Evolutionary conservation across 2,888 invertebrate species (phyloP).

Genomic region (Cephonodes hylas): DNA sequence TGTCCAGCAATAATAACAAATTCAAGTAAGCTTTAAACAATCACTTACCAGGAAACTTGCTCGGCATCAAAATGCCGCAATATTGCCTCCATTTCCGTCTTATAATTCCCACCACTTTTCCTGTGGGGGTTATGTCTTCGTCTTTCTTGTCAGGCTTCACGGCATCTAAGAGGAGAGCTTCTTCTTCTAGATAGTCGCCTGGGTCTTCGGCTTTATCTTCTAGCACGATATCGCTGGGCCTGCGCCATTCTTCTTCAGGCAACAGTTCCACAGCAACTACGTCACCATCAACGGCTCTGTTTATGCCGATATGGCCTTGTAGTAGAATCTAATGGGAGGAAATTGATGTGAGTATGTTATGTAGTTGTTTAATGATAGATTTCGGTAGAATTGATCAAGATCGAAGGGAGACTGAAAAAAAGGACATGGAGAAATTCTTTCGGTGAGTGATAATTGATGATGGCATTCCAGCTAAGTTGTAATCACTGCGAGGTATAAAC

Average conservation of each 20-base stretch:
- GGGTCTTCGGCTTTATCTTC: slow-evolving; percentile 88
- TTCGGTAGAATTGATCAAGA: too few species aligned
- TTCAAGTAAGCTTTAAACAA: too few species aligned
- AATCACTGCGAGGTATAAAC: too few species aligned
- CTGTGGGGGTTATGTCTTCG: slow-evolving; percentile 73
- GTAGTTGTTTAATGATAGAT: too few species aligned
- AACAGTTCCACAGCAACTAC: slow-evolving; percentile 94
- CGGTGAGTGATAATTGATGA: too few species aligned
- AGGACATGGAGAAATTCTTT: too few species aligned
- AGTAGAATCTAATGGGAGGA: slow-evolving; percentile 85
- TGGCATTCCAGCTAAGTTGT: too few species aligned
- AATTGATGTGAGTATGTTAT: too few species aligned
- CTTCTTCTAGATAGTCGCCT: slow-evolving; percentile 85
- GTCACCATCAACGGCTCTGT: slow-evolving; percentile 97
- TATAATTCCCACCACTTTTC: slow-evolving; percentile 92
- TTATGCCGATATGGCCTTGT: slow-evolving; percentile 92
- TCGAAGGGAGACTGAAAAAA: too few species aligned
- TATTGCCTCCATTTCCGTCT: slow-evolving; percentile 98
- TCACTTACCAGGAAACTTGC: slow-evolving; percentile 82
- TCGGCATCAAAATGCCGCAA: slow-evolving; percentile 95
- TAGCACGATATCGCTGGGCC: slow-evolving; percentile 91
- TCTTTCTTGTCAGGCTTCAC: slow-evolving; percentile 44
- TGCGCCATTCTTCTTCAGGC: slow-evolving; percentile 93
- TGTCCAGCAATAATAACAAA: too few species aligned
- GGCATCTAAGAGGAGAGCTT: slow-evolving; percentile 62